Evolutionary conservation across 2,113 vertebrate species (phyloP).

Genomic region (Cynopterus brachyotis): DNA sequence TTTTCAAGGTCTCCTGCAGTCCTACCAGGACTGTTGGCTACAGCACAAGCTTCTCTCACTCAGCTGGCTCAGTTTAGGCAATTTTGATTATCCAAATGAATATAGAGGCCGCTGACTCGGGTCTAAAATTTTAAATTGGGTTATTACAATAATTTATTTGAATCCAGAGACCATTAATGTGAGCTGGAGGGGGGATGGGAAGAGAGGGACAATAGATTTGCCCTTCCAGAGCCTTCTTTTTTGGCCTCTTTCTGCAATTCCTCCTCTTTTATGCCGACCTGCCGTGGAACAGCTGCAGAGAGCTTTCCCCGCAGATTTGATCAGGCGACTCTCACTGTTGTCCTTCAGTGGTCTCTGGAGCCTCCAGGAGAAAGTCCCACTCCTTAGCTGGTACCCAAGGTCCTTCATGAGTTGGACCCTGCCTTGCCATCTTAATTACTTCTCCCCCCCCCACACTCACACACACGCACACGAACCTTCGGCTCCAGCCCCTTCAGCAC

Average conservation of each 20-base stretch:
- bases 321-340: neutral
- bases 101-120: neutral
- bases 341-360: neutral
- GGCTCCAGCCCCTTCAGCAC: no score
- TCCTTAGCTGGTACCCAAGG: neutral
- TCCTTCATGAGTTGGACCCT: neutral
- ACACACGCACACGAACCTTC: neutral
- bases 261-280: no score
- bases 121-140: constrained; percentile 1
- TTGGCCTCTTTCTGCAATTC: neutral
- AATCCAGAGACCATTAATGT: neutral
- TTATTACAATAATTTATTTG: constrained; percentile 9
- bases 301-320: neutral
- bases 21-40: neutral
- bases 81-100: neutral
- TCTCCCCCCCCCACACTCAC: no score
- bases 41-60: neutral
- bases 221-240: neutral
- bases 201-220: neutral
- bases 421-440: neutral
- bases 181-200: neutral
- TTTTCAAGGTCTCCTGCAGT: neutral
- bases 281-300: neutral
- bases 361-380: neutral
- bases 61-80: neutral